A percentile compares a stretch with the other conserved stretches of the same genome.
phyloP scores from a whole-genome alignment of 1,140 invertebrate species.

The Phortica variegata region DNA sequence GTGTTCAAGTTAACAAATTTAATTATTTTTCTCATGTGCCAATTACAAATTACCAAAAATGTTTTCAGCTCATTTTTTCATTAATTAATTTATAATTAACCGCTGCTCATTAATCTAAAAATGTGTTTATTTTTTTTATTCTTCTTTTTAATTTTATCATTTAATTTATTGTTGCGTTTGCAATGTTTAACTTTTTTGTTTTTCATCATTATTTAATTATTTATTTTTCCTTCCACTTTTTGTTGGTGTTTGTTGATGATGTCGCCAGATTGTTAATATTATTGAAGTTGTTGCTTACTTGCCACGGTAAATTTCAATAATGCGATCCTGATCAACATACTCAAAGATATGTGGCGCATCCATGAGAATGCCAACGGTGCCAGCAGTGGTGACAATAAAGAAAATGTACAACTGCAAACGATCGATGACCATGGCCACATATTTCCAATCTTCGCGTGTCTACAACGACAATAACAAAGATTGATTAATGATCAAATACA shows the following conservation, averaged over 20 bases:
- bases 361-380: slow-evolving; percentile 96
- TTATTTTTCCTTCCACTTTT: background rate
- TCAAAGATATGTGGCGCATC: slow-evolving; percentile 99
- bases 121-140: slow-evolving; percentile 34
- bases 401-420: slow-evolving; percentile 95
- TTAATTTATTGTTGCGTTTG: slow-evolving; percentile 50
- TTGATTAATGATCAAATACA: background rate
- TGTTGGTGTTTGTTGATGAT: too few species aligned
- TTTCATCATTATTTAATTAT: slow-evolving; percentile 14
- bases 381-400: slow-evolving; percentile 94
- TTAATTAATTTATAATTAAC: slow-evolving; percentile 9
- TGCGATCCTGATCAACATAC: slow-evolving; percentile 95
- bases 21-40: slow-evolving; percentile 8
- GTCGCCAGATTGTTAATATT: too few species aligned
- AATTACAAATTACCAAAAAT: background rate
- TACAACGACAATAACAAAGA: slow-evolving; percentile 59
- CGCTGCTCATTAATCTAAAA: slow-evolving; percentile 50
- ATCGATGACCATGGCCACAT: slow-evolving; percentile 99
- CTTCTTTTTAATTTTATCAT: slow-evolving; percentile 14
- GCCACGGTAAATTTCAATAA: slow-evolving; percentile 91
- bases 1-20: slow-evolving; percentile 16
- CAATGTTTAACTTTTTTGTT: slow-evolving; percentile 49
- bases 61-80: slow-evolving; percentile 15
- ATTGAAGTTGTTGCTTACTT: too few species aligned
- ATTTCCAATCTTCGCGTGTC: slow-evolving; percentile 99